These are phyloP conservation scores for Whitmania pigra DNA, from an alignment of 1,140 invertebrate genomes.

Conservation along the genomic window DNA sequence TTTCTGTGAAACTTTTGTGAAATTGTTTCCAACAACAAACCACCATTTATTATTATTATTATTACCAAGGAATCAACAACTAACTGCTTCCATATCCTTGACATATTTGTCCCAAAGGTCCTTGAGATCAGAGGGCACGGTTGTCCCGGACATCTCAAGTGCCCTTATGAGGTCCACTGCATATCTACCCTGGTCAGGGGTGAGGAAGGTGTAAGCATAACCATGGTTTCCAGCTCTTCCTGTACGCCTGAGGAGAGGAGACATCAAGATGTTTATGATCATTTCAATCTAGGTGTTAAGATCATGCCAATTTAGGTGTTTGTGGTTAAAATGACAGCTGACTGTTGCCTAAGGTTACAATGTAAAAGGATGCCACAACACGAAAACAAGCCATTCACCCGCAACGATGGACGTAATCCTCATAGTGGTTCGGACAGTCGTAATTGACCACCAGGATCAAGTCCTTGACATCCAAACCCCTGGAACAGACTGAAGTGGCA, in stretches of 20 bases:
- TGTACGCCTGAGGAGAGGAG: slow-evolving; percentile 42
- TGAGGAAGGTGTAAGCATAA: slow-evolving; percentile 87
- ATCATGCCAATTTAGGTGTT: no score
- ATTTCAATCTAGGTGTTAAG: no score
- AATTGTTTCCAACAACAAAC: no score
- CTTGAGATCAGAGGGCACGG: slow-evolving; percentile 61
- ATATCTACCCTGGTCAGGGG: slow-evolving; percentile 80
- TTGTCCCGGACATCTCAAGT: slow-evolving; percentile 64
- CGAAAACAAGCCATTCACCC: slow-evolving; percentile 45
- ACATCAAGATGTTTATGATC: no score
- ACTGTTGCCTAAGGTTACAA: no score
- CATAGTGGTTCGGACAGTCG: slow-evolving; percentile 99
- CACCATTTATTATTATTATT: no score
- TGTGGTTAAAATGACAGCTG: no score
- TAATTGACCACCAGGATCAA: slow-evolving; percentile 96
- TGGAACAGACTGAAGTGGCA: slow-evolving; percentile 88
- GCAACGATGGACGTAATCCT: slow-evolving; percentile 98
- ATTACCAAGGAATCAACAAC: slow-evolving; percentile 30
- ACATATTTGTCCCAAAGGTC: slow-evolving; percentile 80
- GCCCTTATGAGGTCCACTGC: slow-evolving; percentile 84
- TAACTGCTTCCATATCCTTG: slow-evolving; percentile 69
- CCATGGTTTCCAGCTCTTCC: slow-evolving; percentile 91
- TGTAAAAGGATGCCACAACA: no score
- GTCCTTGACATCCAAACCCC: slow-evolving; percentile 95
- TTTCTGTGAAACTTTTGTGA: no score